Evolutionary conservation across 35 echinoderm and acorn worm species (phyloP), one percentile per base, ranked within the genome.

Genomic region (Eucidaris tribuloides): DNA sequence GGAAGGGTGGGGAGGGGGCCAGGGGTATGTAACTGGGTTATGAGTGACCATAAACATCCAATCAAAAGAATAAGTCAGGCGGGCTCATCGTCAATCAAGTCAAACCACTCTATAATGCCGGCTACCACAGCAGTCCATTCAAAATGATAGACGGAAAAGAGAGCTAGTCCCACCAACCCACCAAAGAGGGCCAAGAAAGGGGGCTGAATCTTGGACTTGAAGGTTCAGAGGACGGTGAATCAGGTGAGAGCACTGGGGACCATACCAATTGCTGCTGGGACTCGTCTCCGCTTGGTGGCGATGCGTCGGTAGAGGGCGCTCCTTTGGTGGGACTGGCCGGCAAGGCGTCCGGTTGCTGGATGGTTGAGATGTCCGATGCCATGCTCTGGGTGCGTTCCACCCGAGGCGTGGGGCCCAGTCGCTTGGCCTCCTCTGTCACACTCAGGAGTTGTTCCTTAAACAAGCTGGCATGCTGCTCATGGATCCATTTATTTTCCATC

Each of bases 381-480:
- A 56, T 79, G 39, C 41, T 45, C 7, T n/a, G 43, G 54, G 1
- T 27, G 2, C 14, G 34, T 34, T 78, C 17, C 33, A 31, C 28
- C 43, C 58, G 18, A 58, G 76, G 25, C n/a, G 58, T 42, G 4
- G 85, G 85, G 31, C 76, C 76, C 17, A 40, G 59, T 3, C 40
- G 78, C 58, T 80, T 93, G 42, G 91, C 91, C 45, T 84, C 81
- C 9, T 80, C 85, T 37, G 65, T 89, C 13, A 78, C 87, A 57
- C 81, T 88, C n/a, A 54, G 27, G 20, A 93, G 81, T 62, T 93
- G 91, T 29, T 89, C 85, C 28, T 77, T 58, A 60, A 93, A 93
- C 54, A 79, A 54, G 25, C 62, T 71, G 23, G 85, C 55, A 55
- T 79, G 82, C 45, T 89, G 86, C 32, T 81, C 42, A 4, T 55